phyloP scores from a whole-genome alignment of 2,797 vertebrate genomes.

The Cephalopachus bancanus region DNA sequence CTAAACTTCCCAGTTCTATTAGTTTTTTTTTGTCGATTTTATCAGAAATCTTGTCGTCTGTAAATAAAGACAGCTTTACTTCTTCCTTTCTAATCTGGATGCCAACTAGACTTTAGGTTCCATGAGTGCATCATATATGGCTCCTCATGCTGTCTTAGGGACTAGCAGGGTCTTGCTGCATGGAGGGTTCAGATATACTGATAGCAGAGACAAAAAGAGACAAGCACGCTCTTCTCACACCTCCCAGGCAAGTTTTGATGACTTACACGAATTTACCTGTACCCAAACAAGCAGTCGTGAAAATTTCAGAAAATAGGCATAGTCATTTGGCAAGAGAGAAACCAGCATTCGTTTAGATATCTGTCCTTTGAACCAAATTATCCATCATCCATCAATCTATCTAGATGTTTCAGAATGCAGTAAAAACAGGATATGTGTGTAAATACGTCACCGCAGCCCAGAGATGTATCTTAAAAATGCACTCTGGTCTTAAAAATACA shows the following conservation, averaged over 20 bases:
- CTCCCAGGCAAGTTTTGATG: neutral
- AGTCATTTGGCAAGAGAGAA: neutral
- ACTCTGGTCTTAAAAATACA: neutral
- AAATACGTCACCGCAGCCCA: neutral
- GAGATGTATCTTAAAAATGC: neutral
- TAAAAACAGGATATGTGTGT: neutral
- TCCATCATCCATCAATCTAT: neutral
- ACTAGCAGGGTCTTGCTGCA: too few relatives aligned
- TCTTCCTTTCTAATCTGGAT: neutral
- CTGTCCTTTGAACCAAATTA: neutral
- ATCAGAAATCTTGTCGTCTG: neutral
- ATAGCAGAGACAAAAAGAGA: neutral
- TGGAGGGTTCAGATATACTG: neutral
- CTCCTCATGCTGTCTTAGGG: too few relatives aligned
- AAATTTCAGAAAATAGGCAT: neutral
- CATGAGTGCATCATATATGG: rapidly evolving
- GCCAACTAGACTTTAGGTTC: neutral
- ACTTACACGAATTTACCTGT: neutral
- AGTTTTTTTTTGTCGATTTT: neutral
- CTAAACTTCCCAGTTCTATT: neutral
- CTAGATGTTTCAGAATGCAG: neutral
- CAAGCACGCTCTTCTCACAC: neutral
- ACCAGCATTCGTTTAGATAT: neutral
- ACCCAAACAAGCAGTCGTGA: neutral
- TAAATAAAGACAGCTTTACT: neutral